Base-by-base conservation (phyloP, 2,113 vertebrate species). In the Xenopus borealis region DNA sequence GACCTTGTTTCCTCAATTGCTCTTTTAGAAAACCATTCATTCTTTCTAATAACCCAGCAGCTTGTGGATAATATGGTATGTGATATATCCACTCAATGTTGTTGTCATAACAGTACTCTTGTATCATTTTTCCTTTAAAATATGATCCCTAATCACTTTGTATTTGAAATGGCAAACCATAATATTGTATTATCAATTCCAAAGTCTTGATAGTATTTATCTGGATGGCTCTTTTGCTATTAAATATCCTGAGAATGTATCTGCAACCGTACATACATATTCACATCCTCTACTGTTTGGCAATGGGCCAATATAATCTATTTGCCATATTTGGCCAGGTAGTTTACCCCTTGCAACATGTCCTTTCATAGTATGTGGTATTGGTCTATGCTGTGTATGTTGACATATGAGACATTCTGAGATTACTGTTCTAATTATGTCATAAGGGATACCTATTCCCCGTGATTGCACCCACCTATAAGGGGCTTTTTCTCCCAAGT, bases 31-130 rank as follows among this genome's bases (percentile, higher is more conserved):
- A 9, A 3, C 69, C 69, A 71, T 71, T 61, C 50, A 61, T 40
- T 13, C 69, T 55, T 40, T 61, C 69, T 12, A 71, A n/a, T 61
- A 71, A 16, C n/a, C 69, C 55, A 17, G 69, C 69, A 1, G 69
- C 69, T 40, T 71, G 69, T 30, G 69, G 69, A 17, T 71, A 59
- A 59, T 61, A 71, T 4, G 62, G 62, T 33, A 65, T 65, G 40
- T 65, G 62, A 44, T 65, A 65, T 33, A 65, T 10, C 62, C 62
- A 65, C 33, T 65, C 6, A 8, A 65, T 65, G 17, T 65, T 65
- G 17, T 65, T 14, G 16, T 8, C 33, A 65, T 8, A n/a, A n/a
- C n/a, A n/a, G n/a, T n/a, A n/a, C n/a, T n/a, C n/a, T n/a, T n/a
- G n/a, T n/a, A n/a, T n/a, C n/a, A n/a, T n/a, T n/a, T n/a, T n/a